phyloP scores from a whole-genome alignment of 2,113 vertebrate genomes.

The Chaenocephalus aceratus region DNA sequence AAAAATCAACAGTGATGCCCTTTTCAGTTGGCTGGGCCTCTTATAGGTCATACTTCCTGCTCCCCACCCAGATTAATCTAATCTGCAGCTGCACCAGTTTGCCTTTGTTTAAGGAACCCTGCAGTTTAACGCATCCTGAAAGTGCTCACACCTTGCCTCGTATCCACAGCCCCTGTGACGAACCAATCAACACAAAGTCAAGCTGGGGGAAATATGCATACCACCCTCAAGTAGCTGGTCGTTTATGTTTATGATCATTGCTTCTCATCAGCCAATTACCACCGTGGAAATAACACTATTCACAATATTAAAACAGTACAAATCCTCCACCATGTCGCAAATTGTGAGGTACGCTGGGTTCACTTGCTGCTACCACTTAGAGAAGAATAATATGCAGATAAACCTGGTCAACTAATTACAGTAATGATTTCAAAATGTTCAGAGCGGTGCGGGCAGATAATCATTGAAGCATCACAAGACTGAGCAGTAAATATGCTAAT shows the following conservation, averaged over 20 bases:
- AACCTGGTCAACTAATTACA: constrained; percentile 64
- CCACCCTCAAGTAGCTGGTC: neutral
- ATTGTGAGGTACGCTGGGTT: neutral
- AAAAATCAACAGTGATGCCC: neutral
- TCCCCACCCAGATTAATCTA: neutral
- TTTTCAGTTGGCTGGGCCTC: neutral
- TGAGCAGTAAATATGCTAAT: constrained; percentile 63
- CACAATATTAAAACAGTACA: neutral
- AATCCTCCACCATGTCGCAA: neutral
- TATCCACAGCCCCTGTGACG: neutral
- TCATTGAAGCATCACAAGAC: constrained; percentile 58
- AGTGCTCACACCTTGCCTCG: constrained; percentile 4
- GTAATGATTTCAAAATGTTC: constrained; percentile 62
- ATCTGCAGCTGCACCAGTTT: neutral
- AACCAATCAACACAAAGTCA: neutral
- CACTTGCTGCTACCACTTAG: constrained; percentile 23
- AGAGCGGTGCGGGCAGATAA: constrained; percentile 45
- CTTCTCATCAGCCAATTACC: constrained; percentile 13
- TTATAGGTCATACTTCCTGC: neutral
- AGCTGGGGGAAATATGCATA: constrained; percentile 4
- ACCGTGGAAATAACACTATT: neutral
- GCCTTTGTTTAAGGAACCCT: neutral
- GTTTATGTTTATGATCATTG: constrained; percentile 23
- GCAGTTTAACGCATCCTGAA: constrained; percentile 12
- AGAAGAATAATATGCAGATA: constrained; percentile 58